phyloP scores from a whole-genome alignment of 2,888 invertebrate species.

The Crematogaster levior region DNA sequence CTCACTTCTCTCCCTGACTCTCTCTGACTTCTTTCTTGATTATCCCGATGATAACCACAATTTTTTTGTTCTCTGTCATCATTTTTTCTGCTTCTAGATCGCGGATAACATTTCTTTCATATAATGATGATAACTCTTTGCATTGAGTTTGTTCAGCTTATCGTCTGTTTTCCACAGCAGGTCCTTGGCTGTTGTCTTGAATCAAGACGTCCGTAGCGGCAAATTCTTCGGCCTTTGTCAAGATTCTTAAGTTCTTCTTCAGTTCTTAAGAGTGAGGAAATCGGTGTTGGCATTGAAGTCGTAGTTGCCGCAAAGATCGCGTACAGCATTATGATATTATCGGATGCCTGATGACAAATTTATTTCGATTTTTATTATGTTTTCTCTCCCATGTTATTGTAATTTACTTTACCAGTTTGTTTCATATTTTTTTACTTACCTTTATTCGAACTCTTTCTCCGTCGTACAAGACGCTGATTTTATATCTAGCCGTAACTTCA shows the following conservation, averaged over 20 bases:
- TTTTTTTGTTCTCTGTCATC: neutral
- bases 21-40: neutral
- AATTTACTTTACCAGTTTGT: constrained; percentile 38
- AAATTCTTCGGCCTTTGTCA: constrained; percentile 87
- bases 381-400: too few species aligned
- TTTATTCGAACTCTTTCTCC: constrained; percentile 86
- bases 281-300: constrained; percentile 88
- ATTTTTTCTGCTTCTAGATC: constrained; percentile 82
- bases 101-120: constrained; percentile 85
- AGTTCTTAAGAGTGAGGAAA: constrained; percentile 87
- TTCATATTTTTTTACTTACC: constrained; percentile 66
- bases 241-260: too few species aligned
- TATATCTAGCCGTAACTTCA: constrained; percentile 85
- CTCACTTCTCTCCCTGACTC: neutral
- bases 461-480: constrained; percentile 87
- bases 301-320: constrained; percentile 90
- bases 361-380: neutral
- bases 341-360: constrained; percentile 72
- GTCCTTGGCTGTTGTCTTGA: constrained; percentile 84
- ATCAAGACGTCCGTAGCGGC: constrained; percentile 87
- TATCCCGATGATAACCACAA: constrained; percentile 56
- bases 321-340: constrained; percentile 87
- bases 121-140: constrained; percentile 59
- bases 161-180: constrained; percentile 85
- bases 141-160: constrained; percentile 86